phyloP scores from a whole-genome alignment of 2,113 vertebrate genomes.

The Jacana jacana region DNA sequence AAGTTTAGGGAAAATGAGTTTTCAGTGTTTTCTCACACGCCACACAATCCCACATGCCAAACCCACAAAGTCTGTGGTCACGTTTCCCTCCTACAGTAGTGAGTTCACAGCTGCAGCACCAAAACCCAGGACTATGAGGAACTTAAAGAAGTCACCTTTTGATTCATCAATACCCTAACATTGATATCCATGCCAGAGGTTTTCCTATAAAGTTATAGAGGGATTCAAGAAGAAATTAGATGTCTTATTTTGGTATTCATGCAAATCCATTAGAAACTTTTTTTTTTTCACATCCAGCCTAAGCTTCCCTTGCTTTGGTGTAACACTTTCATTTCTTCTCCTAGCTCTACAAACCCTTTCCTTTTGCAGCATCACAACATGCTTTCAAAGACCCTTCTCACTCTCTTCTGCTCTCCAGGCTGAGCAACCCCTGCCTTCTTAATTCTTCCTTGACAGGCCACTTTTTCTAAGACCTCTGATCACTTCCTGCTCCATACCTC shows the following conservation, averaged over 20 bases:
- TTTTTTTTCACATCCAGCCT: background rate
- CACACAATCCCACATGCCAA: background rate
- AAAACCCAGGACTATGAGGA: background rate
- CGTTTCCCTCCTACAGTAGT: background rate
- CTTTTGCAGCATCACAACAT: background rate
- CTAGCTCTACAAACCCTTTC: background rate
- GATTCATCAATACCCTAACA: background rate
- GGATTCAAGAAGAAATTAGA: background rate
- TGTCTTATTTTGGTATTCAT: background rate
- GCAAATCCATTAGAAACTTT: background rate
- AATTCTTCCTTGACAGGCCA: background rate
- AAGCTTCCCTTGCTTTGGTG: background rate
- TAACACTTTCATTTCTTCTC: background rate
- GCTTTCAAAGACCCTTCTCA: background rate
- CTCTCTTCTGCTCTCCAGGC: background rate
- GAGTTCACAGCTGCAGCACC: background rate
- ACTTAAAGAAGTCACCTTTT: background rate
- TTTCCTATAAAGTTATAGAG: background rate
- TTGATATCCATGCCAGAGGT: background rate
- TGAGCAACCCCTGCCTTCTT: background rate
- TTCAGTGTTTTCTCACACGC: background rate
- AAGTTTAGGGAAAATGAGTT: background rate
- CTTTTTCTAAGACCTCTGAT: background rate
- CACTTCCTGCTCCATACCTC: background rate
- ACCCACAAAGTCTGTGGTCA: background rate